Evolutionary conservation across 1,140 invertebrate species (phyloP).

Genomic region (Schlechtendalia chinensis): DNA sequence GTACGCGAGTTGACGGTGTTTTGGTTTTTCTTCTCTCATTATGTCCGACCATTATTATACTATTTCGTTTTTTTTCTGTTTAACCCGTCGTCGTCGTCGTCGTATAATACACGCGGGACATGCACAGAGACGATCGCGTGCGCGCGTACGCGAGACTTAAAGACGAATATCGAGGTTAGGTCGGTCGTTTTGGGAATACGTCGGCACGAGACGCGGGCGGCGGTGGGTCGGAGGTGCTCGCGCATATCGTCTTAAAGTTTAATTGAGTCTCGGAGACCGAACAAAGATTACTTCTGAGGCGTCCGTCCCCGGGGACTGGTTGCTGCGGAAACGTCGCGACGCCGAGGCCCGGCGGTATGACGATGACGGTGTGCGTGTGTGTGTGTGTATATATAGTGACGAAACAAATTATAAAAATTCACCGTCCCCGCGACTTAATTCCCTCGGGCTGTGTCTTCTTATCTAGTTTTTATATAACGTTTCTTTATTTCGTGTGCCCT

Average conservation of each 20-base stretch:
- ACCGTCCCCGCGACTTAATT: constrained; percentile 50
- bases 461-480: constrained; percentile 50
- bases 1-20: background rate
- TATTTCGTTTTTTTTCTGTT: too few species aligned
- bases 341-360: constrained; percentile 8
- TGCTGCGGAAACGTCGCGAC: constrained; percentile 55
- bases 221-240: constrained; percentile 56
- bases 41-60: too few species aligned
- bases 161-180: constrained; percentile 43
- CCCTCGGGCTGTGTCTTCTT: constrained; percentile 54
- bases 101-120: too few species aligned
- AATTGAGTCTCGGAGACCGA: constrained; percentile 65
- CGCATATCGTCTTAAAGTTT: constrained; percentile 72
- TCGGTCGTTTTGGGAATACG: constrained; percentile 43
- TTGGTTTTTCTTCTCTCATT: too few species aligned
- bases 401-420: constrained; percentile 57
- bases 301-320: constrained; percentile 56
- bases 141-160: background rate
- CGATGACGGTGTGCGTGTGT: too few species aligned
- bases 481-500: constrained; percentile 47
- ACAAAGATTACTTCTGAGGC: constrained; percentile 61
- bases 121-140: too few species aligned
- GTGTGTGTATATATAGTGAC: constrained; percentile 53
- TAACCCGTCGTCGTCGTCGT: too few species aligned
- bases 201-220: constrained; percentile 5